phyloP scores from a whole-genome alignment of 2,113 vertebrate species.

The Brachirus orientalis region DNA sequence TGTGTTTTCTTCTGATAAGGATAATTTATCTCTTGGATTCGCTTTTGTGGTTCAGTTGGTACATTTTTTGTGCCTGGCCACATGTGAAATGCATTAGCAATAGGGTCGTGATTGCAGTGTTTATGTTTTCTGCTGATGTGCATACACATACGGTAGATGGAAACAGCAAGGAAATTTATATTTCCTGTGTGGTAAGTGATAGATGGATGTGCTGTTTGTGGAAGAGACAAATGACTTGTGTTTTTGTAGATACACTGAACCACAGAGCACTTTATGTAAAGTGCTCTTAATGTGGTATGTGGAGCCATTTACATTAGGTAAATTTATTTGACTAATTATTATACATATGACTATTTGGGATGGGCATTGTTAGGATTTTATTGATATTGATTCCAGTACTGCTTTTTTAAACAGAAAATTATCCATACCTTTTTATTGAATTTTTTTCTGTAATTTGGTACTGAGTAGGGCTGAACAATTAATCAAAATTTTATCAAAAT shows the following conservation, averaged over 20 bases:
- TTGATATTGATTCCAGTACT: no score
- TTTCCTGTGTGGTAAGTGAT: conserved; percentile 53
- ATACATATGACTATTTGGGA: neutral
- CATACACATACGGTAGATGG: conserved; percentile 15
- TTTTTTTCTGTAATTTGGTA: no score
- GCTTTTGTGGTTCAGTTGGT: conserved; percentile 10
- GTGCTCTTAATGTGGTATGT: neutral
- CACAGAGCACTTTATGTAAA: conserved; percentile 16
- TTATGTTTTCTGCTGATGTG: conserved; percentile 26
- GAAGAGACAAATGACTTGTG: conserved; percentile 34
- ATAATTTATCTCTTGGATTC: conserved; percentile 34
- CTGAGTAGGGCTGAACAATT: no score
- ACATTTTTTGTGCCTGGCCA: conserved; percentile 18
- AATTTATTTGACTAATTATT: conserved; percentile 3
- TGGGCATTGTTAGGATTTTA: no score
- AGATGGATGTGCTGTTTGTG: conserved; percentile 25
- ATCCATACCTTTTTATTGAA: no score
- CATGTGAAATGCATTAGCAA: conserved; percentile 45
- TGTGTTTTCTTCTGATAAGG: conserved; percentile 8
- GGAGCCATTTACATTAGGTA: neutral
- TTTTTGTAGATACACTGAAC: conserved; percentile 8
- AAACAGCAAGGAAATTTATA: conserved; percentile 35
- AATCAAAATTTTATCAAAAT: no score
- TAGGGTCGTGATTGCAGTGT: conserved; percentile 23
- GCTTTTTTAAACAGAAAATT: no score